Conservation (phyloP, 2,888 invertebrate genomes). For the Chloroclysta siterata region DNA sequence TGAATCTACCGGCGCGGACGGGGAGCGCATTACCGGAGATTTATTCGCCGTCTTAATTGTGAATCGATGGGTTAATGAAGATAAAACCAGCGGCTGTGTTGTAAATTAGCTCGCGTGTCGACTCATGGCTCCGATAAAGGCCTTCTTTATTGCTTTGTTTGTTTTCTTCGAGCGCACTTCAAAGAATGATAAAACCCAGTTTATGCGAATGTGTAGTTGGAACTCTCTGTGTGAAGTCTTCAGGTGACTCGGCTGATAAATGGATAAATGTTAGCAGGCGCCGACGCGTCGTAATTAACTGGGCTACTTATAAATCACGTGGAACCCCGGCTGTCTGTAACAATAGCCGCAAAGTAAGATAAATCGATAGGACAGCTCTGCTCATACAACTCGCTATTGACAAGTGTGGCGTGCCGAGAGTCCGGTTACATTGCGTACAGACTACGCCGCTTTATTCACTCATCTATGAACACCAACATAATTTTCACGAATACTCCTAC, state of each 20-base stretch:
- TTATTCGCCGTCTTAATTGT: constrained; percentile 85
- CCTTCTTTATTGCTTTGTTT: constrained; percentile 84
- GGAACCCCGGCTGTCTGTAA: constrained; percentile 71
- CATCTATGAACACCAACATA: constrained; percentile 34
- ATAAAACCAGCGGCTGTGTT: constrained; percentile 84
- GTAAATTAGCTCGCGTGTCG: constrained; percentile 85
- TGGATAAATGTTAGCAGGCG: constrained; percentile 71
- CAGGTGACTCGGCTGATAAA: constrained; percentile 55
- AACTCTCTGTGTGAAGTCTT: constrained; percentile 48
- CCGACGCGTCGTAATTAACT: constrained; percentile 77
- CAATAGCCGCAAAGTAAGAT: constrained; percentile 82
- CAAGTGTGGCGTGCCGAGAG: constrained; percentile 64
- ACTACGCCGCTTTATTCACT: constrained; percentile 48
- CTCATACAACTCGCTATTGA: constrained; percentile 77
- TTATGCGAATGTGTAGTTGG: constrained; percentile 80
- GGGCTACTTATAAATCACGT: constrained; percentile 79
- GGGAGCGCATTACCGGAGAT: constrained; percentile 83
- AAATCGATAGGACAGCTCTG: constrained; percentile 76
- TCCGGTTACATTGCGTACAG: constrained; percentile 53
- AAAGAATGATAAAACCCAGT: constrained; percentile 82
- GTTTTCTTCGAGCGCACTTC: constrained; percentile 83
- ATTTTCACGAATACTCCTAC: constrained; percentile 1
- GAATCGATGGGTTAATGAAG: constrained; percentile 86
- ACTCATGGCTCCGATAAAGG: constrained; percentile 83
- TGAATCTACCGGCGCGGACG: constrained; percentile 83